These are phyloP conservation scores for Yponomeuta sedellus DNA, from an alignment of 2,888 invertebrate genomes.

Conservation along the genomic window DNA sequence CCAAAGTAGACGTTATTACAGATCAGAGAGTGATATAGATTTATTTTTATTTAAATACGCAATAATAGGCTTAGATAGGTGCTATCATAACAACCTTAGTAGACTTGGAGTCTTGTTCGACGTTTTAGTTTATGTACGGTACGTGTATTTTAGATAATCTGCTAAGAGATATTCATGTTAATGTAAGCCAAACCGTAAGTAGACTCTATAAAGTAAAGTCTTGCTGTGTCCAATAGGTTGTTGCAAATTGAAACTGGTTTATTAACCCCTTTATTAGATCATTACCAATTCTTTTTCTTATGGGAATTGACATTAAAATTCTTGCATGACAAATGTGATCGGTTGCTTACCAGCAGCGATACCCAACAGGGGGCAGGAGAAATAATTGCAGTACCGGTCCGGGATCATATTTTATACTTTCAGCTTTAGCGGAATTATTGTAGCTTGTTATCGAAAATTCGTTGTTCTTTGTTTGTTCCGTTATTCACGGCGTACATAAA, in stretches of 20 bases:
- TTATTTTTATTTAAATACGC: too few species aligned
- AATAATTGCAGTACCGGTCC: constrained; percentile 42
- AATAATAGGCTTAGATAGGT: too few species aligned
- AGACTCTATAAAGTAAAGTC: background rate
- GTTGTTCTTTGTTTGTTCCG: constrained; percentile 34
- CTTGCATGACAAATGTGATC: constrained; percentile 41
- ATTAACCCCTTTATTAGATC: constrained; percentile 30
- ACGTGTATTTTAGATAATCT: too few species aligned
- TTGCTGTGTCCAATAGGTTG: background rate
- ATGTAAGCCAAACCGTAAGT: too few species aligned
- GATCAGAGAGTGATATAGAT: too few species aligned
- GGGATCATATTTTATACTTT: constrained; percentile 28
- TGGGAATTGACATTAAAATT: constrained; percentile 47
- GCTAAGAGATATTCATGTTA: too few species aligned
- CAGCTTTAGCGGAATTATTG: constrained; percentile 34
- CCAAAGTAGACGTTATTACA: too few species aligned
- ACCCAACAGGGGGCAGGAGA: constrained; percentile 42
- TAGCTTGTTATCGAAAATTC: constrained; percentile 35
- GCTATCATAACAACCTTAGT: too few species aligned
- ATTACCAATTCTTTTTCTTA: constrained; percentile 47
- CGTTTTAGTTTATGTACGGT: too few species aligned
- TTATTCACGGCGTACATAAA: constrained; percentile 10
- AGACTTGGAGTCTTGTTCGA: too few species aligned
- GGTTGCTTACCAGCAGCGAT: constrained; percentile 21
- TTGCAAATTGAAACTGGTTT: background rate